Evolutionary conservation across 2,797 vertebrate genomes (phyloP), one percentile per base, ranked within the genome.

Genomic region (Amazona ochrocephala): DNA sequence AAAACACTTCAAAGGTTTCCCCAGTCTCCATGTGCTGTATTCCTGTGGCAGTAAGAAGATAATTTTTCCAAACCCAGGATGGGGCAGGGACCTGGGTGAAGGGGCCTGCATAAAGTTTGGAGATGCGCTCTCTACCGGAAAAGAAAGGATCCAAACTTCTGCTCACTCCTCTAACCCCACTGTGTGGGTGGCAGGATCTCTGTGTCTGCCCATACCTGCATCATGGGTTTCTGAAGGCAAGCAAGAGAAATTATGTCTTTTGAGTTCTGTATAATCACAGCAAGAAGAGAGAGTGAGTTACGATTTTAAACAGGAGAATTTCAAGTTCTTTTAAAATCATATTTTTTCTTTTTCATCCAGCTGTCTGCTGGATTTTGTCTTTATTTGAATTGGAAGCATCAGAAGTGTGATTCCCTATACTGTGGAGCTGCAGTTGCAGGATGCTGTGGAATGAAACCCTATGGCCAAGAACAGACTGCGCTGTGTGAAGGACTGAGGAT

Each of bases 301-400:
- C 79, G 34, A 73, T 66, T 85, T 92, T 75, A 70, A 62, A 37
- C 8, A 37, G 16, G 37, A 56, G 44, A 65, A 39, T 93, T 83
- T 6, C 42, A 84, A 62, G 23, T 79, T 44, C 41, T 94, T 86
- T 71, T 42, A 51, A 95, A 83, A 45, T 72, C 32, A 48, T 3
- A 13, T 53, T 24, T 58, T 84, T 92, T 84, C 44, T 11, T 93
- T 93, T 86, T 68, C 34, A 84, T 90, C 24, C 85, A 82, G 17
- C 61, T 93, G 73, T 73, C 74, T 84, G 64, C 34, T 94, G 85
- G 51, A 81, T 70, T 84, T 88, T 87, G 64, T 79, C 77, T 86
- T 81, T 97, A 88, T 94, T 91, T 95, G 87, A 79, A 76, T 64
- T 94, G 85, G 89, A 96, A 93, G 73, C 41, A 78, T 48, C 60